Conservation (phyloP, 2,888 invertebrate species). For the Camponotus fellah region DNA sequence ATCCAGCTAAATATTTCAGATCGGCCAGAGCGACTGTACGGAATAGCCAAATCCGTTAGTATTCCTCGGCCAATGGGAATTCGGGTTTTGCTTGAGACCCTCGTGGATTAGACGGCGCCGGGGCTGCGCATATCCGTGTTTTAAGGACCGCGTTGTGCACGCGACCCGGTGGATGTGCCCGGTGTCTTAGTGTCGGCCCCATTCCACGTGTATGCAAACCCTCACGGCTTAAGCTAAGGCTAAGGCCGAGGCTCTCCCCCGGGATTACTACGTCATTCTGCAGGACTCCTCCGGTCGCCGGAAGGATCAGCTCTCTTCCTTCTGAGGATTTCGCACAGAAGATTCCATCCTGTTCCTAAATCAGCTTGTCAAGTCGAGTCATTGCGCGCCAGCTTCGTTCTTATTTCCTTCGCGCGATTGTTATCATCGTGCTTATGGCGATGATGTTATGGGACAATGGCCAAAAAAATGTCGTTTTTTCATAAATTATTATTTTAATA, state of each 20-base stretch:
- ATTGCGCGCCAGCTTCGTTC: conserved; percentile 63
- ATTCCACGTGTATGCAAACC: conserved; percentile 82
- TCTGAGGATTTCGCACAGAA: conserved; percentile 78
- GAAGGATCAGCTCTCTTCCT: conserved; percentile 82
- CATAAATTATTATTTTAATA: too few species aligned
- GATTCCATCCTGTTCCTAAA: conserved; percentile 75
- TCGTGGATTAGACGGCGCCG: conserved; percentile 76
- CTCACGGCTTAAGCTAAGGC: conserved; percentile 84
- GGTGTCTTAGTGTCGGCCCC: conserved; percentile 71
- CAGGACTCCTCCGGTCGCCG: conserved; percentile 80
- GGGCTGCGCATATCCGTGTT: conserved; percentile 74
- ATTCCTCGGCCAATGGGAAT: conserved; percentile 74
- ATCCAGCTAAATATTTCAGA: conserved; percentile 75
- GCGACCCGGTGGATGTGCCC: conserved; percentile 61
- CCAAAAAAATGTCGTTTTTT: background rate
- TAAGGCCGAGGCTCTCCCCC: conserved; percentile 83
- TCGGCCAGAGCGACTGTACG: conserved; percentile 71
- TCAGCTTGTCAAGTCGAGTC: conserved; percentile 77
- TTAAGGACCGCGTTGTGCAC: conserved; percentile 71
- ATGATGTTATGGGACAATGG: background rate
- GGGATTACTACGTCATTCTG: conserved; percentile 85
- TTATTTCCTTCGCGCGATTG: conserved; percentile 25
- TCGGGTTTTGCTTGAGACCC: conserved; percentile 77
- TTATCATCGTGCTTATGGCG: background rate
- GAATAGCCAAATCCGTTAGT: conserved; percentile 73